These are phyloP conservation scores for Exocentrus adspersus DNA, from an alignment of 2,888 invertebrate genomes.

Conservation along the genomic window DNA sequence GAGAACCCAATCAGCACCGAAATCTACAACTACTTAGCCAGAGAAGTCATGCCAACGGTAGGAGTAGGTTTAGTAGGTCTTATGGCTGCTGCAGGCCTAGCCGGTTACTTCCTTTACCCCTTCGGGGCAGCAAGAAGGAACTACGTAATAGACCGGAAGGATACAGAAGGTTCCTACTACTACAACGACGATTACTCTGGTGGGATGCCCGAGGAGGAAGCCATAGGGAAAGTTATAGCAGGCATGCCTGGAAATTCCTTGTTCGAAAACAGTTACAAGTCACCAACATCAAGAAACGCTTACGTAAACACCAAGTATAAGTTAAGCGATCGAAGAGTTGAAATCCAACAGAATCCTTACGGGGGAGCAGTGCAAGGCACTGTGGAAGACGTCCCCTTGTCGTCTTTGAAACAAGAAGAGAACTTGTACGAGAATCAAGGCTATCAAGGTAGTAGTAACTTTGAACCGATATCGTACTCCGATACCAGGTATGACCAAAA, in stretches of 20 bases:
- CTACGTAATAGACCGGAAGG: constrained; percentile 73
- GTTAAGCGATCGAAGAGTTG: constrained; percentile 48
- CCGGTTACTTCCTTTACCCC: constrained; percentile 81
- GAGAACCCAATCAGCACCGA: constrained; percentile 76
- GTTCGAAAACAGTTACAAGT: constrained; percentile 43
- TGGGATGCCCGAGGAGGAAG: constrained; percentile 81
- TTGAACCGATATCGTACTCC: neutral
- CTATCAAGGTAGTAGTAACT: neutral
- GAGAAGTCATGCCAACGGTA: constrained; percentile 84
- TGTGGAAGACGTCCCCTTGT: constrained; percentile 51
- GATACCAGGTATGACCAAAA: constrained; percentile 54
- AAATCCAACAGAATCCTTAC: constrained; percentile 38
- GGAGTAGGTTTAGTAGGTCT: constrained; percentile 81
- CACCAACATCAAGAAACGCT: constrained; percentile 49
- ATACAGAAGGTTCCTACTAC: constrained; percentile 69
- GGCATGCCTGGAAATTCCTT: constrained; percentile 62
- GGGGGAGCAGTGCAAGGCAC: constrained; percentile 46
- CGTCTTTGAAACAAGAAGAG: neutral
- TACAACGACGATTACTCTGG: constrained; percentile 77
- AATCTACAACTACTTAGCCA: constrained; percentile 79
- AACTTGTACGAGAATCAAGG: neutral
- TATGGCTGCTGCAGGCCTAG: constrained; percentile 78
- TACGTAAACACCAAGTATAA: constrained; percentile 47
- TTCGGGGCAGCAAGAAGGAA: constrained; percentile 75
- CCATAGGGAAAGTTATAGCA: constrained; percentile 78